Base-by-base conservation (phyloP, 2,113 vertebrate genomes). In the Catharus bicknelli region DNA sequence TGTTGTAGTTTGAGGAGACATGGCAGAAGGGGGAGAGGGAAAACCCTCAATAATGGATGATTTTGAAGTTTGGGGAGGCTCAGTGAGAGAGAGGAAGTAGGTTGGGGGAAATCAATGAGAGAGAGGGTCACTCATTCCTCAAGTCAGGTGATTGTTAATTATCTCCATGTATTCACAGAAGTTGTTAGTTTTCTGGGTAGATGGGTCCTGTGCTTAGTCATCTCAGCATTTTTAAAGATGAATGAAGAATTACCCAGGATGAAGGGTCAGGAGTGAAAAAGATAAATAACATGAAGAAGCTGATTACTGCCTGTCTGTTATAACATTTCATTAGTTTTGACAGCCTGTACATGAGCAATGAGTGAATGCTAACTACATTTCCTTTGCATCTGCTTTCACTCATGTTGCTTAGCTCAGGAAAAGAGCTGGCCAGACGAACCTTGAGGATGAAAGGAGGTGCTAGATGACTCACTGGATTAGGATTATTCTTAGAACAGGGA, bases 181-280 rank as follows among this genome's bases (percentile, higher is more conserved):
- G 98, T 97, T 98, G 97, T 97, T 97, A 74, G 94, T 97, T 98
- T 97, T 98, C 97, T 97, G 97, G 96, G 96, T 96, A 97, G 92
- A 79, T 76, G 95, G 97, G 97, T 95, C 77, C 83, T 96, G 95
- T 14, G 88, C 97, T 99, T 96, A 97, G 97, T 98, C 98, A 98
- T 98, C 97, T 97, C 98, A 98, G 96, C 98, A 95, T 97, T 96
- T 98, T 97, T 95, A 96, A 97, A 97, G 95, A 93, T 2, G 38
- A 83, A 93, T 97, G 97, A 98, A 97, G 97, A 97, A 98, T 96
- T 95, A 90, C 88, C 81, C 6, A 12, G 83, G 59, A 53, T 94
- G 92, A 48, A 13, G 45, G 96, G 95, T 90, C 94, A 96, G 94
- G 64, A 96, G 88, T 5, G 3, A 96, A 90, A 95, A 97, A 97